Percentiles rank a stretch among this genome's conserved stretches.
phyloP scores from a whole-genome alignment of 2,888 invertebrate genomes.

The Tridacna crocea region DNA sequence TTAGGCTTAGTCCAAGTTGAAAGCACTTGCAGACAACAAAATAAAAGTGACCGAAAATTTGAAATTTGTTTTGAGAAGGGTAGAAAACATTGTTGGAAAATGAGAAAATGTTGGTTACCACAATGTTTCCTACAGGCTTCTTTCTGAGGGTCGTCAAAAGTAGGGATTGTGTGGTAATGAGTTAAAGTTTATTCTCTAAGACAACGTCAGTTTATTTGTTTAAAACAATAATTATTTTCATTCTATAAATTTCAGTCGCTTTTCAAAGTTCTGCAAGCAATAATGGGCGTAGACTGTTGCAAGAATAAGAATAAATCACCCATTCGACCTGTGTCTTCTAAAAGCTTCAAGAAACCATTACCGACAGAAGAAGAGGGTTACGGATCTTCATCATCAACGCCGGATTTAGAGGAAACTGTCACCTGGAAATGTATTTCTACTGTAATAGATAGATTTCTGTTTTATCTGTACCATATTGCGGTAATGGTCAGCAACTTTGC shows the following conservation, averaged over 20 bases:
- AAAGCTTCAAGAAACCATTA: background rate
- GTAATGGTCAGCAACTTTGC: background rate
- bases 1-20: too few relatives aligned
- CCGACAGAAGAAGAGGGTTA: background rate
- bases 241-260: background rate
- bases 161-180: too few relatives aligned
- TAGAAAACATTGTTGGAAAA: too few relatives aligned
- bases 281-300: background rate
- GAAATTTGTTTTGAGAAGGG: too few relatives aligned
- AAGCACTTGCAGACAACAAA: too few relatives aligned
- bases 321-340: background rate
- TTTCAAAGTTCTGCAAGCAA: background rate
- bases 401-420: background rate
- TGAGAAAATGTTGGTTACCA: too few relatives aligned
- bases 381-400: background rate
- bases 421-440: conserved; percentile 1
- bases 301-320: background rate
- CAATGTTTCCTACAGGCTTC: too few relatives aligned
- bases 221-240: background rate
- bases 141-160: too few relatives aligned
- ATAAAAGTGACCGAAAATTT: too few relatives aligned
- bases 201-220: background rate
- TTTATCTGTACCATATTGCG: background rate
- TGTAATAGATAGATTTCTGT: background rate
- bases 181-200: too few relatives aligned